A percentile compares a stretch with the other conserved stretches of the same genome.
phyloP scores from a whole-genome alignment of 2,797 vertebrate genomes.

The Poecilia picta region DNA sequence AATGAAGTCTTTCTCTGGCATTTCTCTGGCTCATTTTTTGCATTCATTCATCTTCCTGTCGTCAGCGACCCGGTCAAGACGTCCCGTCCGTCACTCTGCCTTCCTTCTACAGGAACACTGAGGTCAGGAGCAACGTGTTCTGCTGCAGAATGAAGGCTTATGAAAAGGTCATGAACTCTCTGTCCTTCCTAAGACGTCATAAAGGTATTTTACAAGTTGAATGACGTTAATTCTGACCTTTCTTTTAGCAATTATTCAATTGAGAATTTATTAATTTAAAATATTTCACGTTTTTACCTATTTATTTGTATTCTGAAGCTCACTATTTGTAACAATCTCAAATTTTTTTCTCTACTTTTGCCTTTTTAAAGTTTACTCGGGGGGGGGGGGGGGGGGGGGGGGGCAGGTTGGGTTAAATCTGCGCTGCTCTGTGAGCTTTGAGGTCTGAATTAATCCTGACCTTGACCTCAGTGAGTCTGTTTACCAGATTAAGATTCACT shows the following conservation, averaged over 20 bases:
- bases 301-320: slow-evolving; percentile 2
- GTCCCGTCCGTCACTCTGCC: slow-evolving; percentile 43
- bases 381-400: too few relatives aligned
- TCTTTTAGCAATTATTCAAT: not conserved
- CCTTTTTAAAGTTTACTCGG: not conserved
- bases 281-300: not conserved
- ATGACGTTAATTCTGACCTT: not conserved
- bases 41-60: slow-evolving; percentile 76
- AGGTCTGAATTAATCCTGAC: slow-evolving; percentile 8
- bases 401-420: too few relatives aligned
- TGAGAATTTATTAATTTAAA: not conserved
- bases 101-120: slow-evolving; percentile 44
- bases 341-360: not conserved
- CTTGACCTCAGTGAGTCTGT: slow-evolving; percentile 8
- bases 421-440: too few relatives aligned
- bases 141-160: not conserved
- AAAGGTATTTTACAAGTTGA: not conserved
- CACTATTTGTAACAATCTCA: not conserved
- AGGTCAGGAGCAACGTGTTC: slow-evolving; percentile 32
- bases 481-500: not conserved
- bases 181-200: not conserved
- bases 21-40: slow-evolving; percentile 61
- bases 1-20: slow-evolving; percentile 57
- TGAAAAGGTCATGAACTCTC: not conserved
- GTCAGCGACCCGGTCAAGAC: slow-evolving; percentile 52